phyloP scores from a whole-genome alignment of 2,888 invertebrate species.

The Gerris lacustris region DNA sequence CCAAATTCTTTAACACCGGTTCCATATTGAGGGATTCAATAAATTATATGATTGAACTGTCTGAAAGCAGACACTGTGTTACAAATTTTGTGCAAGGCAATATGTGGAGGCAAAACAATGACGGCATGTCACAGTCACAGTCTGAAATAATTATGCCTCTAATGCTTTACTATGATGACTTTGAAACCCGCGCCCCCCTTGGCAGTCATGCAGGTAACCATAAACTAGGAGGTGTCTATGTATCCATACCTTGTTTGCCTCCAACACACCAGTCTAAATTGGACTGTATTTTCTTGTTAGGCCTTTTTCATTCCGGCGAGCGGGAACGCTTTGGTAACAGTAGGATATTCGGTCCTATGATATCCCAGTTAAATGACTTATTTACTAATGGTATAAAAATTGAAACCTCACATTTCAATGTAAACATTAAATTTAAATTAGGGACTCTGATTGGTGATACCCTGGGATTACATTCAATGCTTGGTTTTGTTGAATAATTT shows the following conservation, averaged over 20 bases:
- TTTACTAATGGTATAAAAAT: neutral
- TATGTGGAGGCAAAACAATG: neutral
- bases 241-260: constrained; percentile 15
- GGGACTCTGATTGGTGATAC: constrained; percentile 14
- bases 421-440: constrained; percentile 11
- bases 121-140: neutral
- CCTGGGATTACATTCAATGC: constrained; percentile 14
- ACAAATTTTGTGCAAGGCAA: neutral
- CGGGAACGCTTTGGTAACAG: neutral
- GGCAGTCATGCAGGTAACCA: constrained; percentile 16
- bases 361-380: neutral
- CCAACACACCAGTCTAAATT: neutral
- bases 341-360: neutral
- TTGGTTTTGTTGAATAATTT: constrained; percentile 15
- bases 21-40: neutral
- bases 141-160: neutral
- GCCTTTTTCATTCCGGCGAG: neutral
- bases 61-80: neutral
- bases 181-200: constrained; percentile 8
- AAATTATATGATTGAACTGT: neutral
- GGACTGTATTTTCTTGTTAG: neutral
- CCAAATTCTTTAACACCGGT: neutral
- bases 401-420: constrained; percentile 3
- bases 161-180: constrained; percentile 4
- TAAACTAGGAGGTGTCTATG: constrained; percentile 19